These are phyloP conservation scores for Yponomeuta cagnagella DNA, from an alignment of 2,888 invertebrate genomes.

Conservation along the genomic window DNA sequence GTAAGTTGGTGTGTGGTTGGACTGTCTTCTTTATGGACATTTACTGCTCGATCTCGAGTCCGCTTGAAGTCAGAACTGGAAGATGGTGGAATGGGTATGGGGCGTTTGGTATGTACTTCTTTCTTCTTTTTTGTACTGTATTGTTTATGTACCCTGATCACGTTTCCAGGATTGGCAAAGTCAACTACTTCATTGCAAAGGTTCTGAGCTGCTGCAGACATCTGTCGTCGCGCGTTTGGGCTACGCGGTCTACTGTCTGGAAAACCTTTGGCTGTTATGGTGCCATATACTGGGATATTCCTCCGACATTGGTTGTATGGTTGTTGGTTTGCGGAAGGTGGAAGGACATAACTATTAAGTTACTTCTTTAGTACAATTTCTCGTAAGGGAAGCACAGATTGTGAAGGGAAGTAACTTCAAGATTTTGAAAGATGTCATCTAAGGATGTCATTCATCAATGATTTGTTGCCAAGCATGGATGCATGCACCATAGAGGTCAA, in stretches of 20 bases:
- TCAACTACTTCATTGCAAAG: not conserved
- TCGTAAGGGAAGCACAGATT: not conserved
- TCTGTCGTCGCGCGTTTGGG: not conserved
- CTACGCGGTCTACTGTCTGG: not conserved
- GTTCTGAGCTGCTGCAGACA: not conserved
- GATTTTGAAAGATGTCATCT: not conserved
- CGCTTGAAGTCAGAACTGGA: not conserved
- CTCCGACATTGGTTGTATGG: not conserved
- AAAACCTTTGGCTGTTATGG: not conserved
- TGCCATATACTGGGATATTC: not conserved
- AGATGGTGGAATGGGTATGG: not conserved
- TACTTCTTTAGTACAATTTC: not conserved
- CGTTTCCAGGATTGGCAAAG: not conserved
- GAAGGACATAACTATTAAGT: not conserved
- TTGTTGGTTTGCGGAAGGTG: not conserved
- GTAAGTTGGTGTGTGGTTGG: not conserved
- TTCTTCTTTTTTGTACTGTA: not conserved
- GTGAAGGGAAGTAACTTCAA: not conserved
- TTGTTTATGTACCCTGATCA: not conserved
- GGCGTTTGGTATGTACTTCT: not conserved
- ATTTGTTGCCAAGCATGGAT: too few relatives aligned
- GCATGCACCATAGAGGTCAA: too few relatives aligned
- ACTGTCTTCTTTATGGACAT: not conserved
- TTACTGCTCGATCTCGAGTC: not conserved
- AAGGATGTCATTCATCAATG: too few relatives aligned